These are phyloP conservation scores for Agrotis clavis DNA, from an alignment of 2,888 invertebrate species.

Conservation along the genomic window DNA sequence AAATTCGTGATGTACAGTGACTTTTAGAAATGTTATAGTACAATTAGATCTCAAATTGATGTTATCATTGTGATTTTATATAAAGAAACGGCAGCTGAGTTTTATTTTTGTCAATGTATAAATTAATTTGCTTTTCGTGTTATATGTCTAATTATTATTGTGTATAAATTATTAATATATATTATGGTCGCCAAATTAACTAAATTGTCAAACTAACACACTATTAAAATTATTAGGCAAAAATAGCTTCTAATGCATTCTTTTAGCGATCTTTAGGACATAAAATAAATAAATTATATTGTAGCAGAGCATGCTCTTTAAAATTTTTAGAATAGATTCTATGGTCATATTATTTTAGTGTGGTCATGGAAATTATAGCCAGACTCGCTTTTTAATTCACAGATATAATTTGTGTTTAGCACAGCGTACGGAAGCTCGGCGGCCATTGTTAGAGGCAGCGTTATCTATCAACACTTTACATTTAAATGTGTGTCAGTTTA, in stretches of 20 bases:
- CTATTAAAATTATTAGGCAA: slow-evolving; percentile 37
- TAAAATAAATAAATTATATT: slow-evolving; percentile 43
- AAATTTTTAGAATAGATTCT: slow-evolving; percentile 41
- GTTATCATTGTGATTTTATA: slow-evolving; percentile 53
- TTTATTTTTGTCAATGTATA: slow-evolving; percentile 52
- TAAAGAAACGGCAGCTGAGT: slow-evolving; percentile 40
- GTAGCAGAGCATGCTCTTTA: slow-evolving; percentile 53
- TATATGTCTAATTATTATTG: slow-evolving; percentile 48
- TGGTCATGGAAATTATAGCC: slow-evolving; percentile 18
- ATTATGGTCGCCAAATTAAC: slow-evolving; percentile 39
- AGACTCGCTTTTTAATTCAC: slow-evolving; percentile 28
- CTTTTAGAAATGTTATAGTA: slow-evolving; percentile 71
- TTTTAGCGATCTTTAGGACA: slow-evolving; percentile 55
- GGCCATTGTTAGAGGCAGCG: not conserved
- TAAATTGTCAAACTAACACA: slow-evolving; percentile 39
- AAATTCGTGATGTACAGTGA: slow-evolving; percentile 58
- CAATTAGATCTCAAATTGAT: slow-evolving; percentile 77
- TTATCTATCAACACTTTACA: not conserved
- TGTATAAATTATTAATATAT: slow-evolving; percentile 41
- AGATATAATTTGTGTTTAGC: slow-evolving; percentile 42
- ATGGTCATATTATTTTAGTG: slow-evolving; percentile 21
- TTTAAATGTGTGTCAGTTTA: not conserved
- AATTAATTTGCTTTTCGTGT: slow-evolving; percentile 56
- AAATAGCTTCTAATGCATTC: slow-evolving; percentile 49
- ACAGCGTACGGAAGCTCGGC: slow-evolving; percentile 2